Evolutionary conservation across 2,113 vertebrate species (phyloP).

Genomic region (Xiphorhynchus elegans): DNA sequence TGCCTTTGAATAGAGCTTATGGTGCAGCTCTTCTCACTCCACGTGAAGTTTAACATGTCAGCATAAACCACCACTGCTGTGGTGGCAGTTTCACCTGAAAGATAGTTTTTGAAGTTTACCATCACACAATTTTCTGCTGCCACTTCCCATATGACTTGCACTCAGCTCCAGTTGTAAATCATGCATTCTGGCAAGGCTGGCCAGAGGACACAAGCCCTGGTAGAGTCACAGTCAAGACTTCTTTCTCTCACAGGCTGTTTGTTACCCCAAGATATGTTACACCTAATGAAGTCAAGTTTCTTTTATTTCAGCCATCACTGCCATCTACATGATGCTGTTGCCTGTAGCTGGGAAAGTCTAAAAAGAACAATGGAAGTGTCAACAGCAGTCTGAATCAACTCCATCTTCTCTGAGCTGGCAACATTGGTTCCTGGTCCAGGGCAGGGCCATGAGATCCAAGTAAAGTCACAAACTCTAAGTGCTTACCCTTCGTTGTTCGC

Average conservation of each 20-base stretch:
- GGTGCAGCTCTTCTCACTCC: neutral
- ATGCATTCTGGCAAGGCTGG: neutral
- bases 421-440: neutral
- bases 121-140: neutral
- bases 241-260: neutral
- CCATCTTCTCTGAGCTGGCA: neutral
- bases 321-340: fast-evolving
- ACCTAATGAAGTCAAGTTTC: neutral
- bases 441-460: neutral
- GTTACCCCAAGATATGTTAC: neutral
- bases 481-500: neutral
- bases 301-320: neutral
- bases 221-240: neutral
- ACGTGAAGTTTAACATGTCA: fast-evolving
- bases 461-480: neutral
- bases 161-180: neutral
- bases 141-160: neutral
- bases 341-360: neutral
- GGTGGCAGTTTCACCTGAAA: neutral
- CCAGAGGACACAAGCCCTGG: neutral
- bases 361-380: neutral
- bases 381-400: neutral
- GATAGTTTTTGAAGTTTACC: neutral
- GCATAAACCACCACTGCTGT: neutral
- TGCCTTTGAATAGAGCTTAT: neutral